Evolutionary conservation across 2,888 invertebrate species (phyloP).

Genomic region (Ashinkailepas kermadecensis): DNA sequence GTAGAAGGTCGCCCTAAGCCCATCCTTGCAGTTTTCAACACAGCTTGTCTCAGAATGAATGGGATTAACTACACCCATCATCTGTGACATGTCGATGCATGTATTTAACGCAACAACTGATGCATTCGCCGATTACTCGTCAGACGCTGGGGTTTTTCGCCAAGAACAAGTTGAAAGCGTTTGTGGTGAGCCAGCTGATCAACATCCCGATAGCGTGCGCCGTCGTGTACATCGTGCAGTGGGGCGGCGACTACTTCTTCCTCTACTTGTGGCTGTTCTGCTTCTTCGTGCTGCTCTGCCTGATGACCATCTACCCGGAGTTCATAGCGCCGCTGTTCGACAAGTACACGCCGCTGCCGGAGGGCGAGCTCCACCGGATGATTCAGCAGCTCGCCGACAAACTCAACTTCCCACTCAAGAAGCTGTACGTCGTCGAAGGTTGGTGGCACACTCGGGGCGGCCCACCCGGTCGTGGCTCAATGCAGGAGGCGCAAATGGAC

Average conservation of each 20-base stretch:
- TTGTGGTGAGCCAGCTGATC: slow-evolving; percentile 62
- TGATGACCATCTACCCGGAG: slow-evolving; percentile 83
- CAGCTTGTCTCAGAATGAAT: too few relatives aligned
- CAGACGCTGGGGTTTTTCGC: slow-evolving; percentile 81
- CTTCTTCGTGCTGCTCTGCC: slow-evolving; percentile 65
- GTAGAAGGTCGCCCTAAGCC: too few relatives aligned
- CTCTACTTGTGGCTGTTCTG: slow-evolving; percentile 93
- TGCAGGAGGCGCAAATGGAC: too few relatives aligned
- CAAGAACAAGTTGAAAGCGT: slow-evolving; percentile 82
- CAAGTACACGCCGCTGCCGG: slow-evolving; percentile 88
- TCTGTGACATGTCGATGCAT: too few relatives aligned
- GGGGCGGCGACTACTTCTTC: slow-evolving; percentile 91
- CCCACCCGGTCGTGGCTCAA: too few relatives aligned
- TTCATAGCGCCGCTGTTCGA: slow-evolving; percentile 96
- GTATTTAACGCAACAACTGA: too few relatives aligned
- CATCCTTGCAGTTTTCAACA: too few relatives aligned
- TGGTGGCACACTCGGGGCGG: slow-evolving; percentile 20
- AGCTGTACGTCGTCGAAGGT: slow-evolving; percentile 91
- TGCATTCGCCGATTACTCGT: slow-evolving; percentile 33
- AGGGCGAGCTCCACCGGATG: slow-evolving; percentile 73
- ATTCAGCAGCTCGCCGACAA: slow-evolving; percentile 82
- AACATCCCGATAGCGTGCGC: slow-evolving; percentile 70
- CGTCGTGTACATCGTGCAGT: slow-evolving; percentile 67
- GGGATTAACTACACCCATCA: too few relatives aligned
- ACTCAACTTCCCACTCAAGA: slow-evolving; percentile 81